These are phyloP conservation scores for Neolamprologus kungweensis DNA, from an alignment of 2,113 vertebrate genomes.

Conservation along the genomic window DNA sequence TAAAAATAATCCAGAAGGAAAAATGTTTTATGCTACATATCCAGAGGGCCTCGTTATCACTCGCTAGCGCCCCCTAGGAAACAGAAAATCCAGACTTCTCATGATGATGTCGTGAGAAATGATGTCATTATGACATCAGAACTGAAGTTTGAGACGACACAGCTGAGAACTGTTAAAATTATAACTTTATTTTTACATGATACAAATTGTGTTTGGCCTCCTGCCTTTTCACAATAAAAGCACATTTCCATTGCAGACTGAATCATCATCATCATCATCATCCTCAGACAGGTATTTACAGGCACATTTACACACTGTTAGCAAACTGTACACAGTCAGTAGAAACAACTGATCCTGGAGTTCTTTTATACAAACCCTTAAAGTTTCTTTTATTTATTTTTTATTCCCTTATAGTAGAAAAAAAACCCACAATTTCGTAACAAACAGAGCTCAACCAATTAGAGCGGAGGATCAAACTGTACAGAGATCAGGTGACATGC, in stretches of 20 bases:
- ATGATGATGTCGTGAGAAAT: neutral
- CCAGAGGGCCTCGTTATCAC: fast-evolving
- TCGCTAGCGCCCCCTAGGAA: neutral
- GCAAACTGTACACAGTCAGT: conserved; percentile 68
- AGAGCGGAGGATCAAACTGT: conserved; percentile 40
- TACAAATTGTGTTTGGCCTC: conserved; percentile 62
- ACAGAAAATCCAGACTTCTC: fast-evolving
- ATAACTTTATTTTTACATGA: conserved; percentile 72
- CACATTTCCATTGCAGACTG: conserved; percentile 26
- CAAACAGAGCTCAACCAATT: conserved; percentile 37
- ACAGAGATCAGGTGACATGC: conserved; percentile 9
- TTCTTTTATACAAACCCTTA: conserved; percentile 40
- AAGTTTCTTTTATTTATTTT: neutral
- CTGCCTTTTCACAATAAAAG: conserved; percentile 39
- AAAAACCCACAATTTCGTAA: neutral
- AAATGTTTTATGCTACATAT: fast-evolving
- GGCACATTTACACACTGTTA: conserved; percentile 68
- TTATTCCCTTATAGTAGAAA: conserved; percentile 41
- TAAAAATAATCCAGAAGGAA: neutral
- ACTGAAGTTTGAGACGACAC: fast-evolving
- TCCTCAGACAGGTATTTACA: conserved; percentile 66
- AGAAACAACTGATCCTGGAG: conserved; percentile 41
- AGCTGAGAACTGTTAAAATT: conserved; percentile 60
- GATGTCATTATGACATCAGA: neutral
- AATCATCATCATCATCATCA: conserved; percentile 2